Percentiles rank a stretch among this genome's conserved stretches.
Evolutionary conservation across 1,140 invertebrate species (phyloP).

Genomic region (Luehdorfia chinensis): DNA sequence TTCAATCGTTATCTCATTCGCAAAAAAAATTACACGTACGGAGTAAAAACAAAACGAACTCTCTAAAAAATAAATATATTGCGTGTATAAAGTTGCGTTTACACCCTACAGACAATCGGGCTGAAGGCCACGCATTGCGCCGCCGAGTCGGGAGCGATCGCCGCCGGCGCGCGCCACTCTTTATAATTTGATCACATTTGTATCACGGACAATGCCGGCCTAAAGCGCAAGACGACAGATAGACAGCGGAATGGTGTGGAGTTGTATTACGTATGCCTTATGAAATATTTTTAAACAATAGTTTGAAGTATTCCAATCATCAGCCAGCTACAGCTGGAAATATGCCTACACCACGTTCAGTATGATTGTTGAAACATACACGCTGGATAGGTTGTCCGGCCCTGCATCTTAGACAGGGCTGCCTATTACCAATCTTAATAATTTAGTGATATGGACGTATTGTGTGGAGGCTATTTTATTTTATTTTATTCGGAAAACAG

Average conservation of each 20-base stretch:
- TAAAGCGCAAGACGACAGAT: constrained; percentile 60
- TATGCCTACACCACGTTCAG: background rate
- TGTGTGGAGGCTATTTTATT: too few relatives aligned
- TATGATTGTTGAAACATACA: background rate
- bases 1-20: too few relatives aligned
- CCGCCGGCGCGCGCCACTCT: constrained; percentile 54
- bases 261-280: constrained; percentile 12
- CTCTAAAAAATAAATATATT: too few relatives aligned
- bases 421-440: too few relatives aligned
- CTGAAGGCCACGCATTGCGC: constrained; percentile 16
- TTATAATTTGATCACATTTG: constrained; percentile 77
- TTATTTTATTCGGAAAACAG: too few relatives aligned
- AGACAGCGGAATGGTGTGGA: constrained; percentile 33
- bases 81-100: constrained; percentile 7
- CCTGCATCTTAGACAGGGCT: too few relatives aligned
- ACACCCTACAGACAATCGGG: background rate
- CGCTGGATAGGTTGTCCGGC: too few relatives aligned
- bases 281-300: too few relatives aligned
- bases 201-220: constrained; percentile 66
- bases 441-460: too few relatives aligned
- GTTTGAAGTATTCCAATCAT: too few relatives aligned
- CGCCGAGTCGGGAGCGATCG: constrained; percentile 31
- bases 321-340: background rate
- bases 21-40: too few relatives aligned
- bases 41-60: too few relatives aligned